A percentile compares a stretch with the other conserved stretches of the same genome.
Conservation (phyloP, 2,888 invertebrate genomes). For the Pedicia rivosa region DNA sequence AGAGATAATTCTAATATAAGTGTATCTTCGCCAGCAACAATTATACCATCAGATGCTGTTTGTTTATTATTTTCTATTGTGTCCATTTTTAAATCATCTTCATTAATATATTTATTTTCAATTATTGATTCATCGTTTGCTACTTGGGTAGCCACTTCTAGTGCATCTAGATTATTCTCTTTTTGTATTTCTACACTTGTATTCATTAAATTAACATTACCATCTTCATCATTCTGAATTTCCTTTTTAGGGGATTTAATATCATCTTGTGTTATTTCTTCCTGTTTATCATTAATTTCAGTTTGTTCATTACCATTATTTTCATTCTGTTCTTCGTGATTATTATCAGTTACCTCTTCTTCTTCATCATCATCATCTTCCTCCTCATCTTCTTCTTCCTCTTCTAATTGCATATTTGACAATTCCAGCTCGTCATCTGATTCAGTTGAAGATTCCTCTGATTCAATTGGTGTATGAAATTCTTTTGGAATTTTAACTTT, state of each 20-base stretch:
- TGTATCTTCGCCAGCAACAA: conserved; percentile 45
- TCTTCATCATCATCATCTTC: conserved; percentile 18
- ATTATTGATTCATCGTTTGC: no score
- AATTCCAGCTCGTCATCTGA: conserved; percentile 19
- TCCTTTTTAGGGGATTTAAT: no score
- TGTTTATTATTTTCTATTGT: no score
- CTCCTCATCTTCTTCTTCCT: conserved; percentile 13
- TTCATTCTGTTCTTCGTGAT: conserved; percentile 8
- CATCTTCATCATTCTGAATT: conserved; percentile 6
- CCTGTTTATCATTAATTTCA: conserved; percentile 2
- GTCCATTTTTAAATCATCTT: conserved; percentile 6
- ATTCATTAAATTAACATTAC: conserved; percentile 6
- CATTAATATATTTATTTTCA: conserved; percentile 9
- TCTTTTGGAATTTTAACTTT: conserved; percentile 50
- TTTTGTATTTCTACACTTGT: conserved; percentile 3
- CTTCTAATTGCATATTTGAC: background rate
- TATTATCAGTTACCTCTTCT: conserved; percentile 9
- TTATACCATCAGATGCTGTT: conserved; percentile 26
- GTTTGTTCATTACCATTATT: conserved; percentile 20
- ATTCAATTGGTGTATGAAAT: conserved; percentile 24
- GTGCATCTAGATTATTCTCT: conserved; percentile 7
- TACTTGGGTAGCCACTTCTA: no score
- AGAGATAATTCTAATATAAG: conserved; percentile 53
- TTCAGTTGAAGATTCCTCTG: conserved; percentile 25
- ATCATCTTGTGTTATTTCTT: conserved; percentile 7